Evolutionary conservation across 2,797 vertebrate species (phyloP), one percentile per base, ranked within the genome.

Genomic region (Sebastes miniatus): DNA sequence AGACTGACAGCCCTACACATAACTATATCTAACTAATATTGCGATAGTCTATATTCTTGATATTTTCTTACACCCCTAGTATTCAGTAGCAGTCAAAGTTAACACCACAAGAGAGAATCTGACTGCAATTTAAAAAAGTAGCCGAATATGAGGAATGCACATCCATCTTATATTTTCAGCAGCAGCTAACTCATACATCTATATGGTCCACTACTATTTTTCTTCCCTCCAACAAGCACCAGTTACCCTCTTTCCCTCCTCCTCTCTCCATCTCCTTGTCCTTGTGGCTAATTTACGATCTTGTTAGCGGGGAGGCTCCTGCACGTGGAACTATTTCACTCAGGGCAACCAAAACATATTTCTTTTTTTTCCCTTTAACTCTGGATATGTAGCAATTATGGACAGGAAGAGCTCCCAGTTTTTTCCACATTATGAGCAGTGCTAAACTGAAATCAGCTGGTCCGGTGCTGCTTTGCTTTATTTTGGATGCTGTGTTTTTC

Each of bases 391-490:
- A 88, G 88, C 89, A 95, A 94, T 96, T 96, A 96, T 93, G 85
- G 92, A 93, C 92, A 95, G 94, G 91, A 95, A 95, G 90, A 89
- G 91, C 86, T 96, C 90, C 91, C 88, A 89, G 89, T 95, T 96
- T 94, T 96, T 93, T 67, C 96, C 93, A 88, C 93, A 95, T 95
- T 95, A 94, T 89, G 93, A 94, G 95, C 94, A 89, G 94, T 83
- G 88, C 93, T 95, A 93, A 95, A 95, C 95, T 96, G 94, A 95
- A 96, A 96, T 96, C 93, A 94, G 95, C 95, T 94, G 92, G 89
- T 84, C 92, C 83, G 14, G 86, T 83, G 87, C 39, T 92, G 89
- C 81, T 83, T 91, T 90, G 89, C 91, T 91, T 90, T 93, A 93
- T 95, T 96, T 95, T 84, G 87, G 90, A 94, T 79, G 9, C 61